Evolutionary conservation across 2,113 vertebrate species (phyloP).

Genomic region (Microtus oregoni): DNA sequence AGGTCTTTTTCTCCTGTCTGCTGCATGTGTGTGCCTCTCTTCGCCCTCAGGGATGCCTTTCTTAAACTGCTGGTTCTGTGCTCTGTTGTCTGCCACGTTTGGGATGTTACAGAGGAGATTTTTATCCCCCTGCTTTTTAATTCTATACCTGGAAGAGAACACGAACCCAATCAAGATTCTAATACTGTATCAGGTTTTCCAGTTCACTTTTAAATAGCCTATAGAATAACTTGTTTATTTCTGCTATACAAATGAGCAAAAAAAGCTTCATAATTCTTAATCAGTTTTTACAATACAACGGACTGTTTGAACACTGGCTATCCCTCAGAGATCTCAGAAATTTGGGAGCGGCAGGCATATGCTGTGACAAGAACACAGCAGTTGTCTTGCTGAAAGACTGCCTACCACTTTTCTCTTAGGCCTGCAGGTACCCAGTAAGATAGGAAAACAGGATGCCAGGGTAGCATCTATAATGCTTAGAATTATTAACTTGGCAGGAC

Average conservation of each 20-base stretch:
- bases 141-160: background rate
- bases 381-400: background rate
- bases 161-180: background rate
- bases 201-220: slow-evolving; percentile 2
- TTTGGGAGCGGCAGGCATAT: background rate
- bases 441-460: background rate
- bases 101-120: no score
- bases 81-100: background rate
- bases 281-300: background rate
- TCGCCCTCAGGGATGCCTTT: background rate
- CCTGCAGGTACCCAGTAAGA: background rate
- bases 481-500: background rate
- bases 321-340: background rate
- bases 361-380: background rate
- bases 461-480: background rate
- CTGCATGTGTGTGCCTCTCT: no score
- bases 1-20: background rate
- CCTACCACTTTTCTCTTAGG: background rate
- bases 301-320: background rate
- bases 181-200: background rate
- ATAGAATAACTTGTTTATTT: background rate
- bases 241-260: background rate
- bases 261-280: background rate
- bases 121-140: background rate
- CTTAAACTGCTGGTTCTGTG: background rate